Conservation (phyloP, 64 coral and sea anemone genomes). For the Porites australiensis region DNA sequence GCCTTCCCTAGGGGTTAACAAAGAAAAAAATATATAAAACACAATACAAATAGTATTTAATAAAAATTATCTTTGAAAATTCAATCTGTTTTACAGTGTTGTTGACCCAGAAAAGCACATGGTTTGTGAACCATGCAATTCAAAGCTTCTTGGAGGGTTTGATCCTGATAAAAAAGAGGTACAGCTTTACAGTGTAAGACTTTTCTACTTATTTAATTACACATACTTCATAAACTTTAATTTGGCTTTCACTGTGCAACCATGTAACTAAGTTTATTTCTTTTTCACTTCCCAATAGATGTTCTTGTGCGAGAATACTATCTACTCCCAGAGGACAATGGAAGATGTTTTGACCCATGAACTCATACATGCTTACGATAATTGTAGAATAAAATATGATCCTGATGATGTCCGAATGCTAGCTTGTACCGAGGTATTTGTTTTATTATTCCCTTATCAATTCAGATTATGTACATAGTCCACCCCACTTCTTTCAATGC, state of each 20-base stretch:
- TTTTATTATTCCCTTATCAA: not conserved
- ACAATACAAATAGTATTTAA: not conserved
- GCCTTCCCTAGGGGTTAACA: no score
- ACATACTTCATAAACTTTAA: no score
- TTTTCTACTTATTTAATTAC: no score
- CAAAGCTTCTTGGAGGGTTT: conserved; percentile 96
- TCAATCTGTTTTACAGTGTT: conserved; percentile 48
- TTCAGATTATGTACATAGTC: not conserved
- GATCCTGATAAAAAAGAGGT: conserved; percentile 97
- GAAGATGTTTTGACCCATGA: conserved; percentile 96
- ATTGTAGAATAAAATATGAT: conserved; percentile 93
- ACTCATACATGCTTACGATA: conserved; percentile 97
- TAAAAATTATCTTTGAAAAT: not conserved
- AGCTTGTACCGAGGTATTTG: conserved; percentile 92
- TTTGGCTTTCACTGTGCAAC: no score
- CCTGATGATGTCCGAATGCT: conserved; percentile 85
- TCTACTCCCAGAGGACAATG: conserved; percentile 94
- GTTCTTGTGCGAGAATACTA: conserved; percentile 94
- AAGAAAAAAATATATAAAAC: no score
- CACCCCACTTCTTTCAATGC: not conserved
- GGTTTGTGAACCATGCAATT: conserved; percentile 96
- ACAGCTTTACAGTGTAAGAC: not conserved
- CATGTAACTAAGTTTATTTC: not conserved
- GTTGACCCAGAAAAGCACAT: conserved; percentile 91
- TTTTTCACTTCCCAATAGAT: conserved; percentile 48